Evolutionary conservation across 2,113 vertebrate species (phyloP), one percentile per base, ranked within the genome.

Genomic region (Halichoeres trimaculatus): DNA sequence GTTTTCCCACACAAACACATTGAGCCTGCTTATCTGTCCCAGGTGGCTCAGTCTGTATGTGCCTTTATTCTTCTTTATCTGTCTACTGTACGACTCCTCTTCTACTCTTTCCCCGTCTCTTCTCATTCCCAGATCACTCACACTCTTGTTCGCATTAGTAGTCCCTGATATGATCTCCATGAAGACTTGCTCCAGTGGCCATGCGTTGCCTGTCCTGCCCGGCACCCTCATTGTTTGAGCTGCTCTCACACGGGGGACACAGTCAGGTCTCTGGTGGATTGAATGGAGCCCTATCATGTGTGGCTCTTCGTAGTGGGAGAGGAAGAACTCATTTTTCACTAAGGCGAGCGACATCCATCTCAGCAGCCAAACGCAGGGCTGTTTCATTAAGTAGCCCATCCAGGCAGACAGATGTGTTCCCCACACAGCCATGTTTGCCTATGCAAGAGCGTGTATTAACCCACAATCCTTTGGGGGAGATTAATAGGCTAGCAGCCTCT

Each of bases 361-460:
- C 78, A 58, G 88, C 81, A 86, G 90, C 89, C 89, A 76, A 89
- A 89, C 57, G 75, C 89, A 90, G 19, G 85, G 85, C 89, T 90
- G 89, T 94, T 93, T 93, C 92, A 94, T 94, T 94, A 94, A 94
- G 91, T 93, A 91, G 90, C 92, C 91, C 91, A 93, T 93, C 91
- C 90, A 94, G 90, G 91, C 93, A 94, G 90, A 93, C 91, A 93
- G 89, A 87, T 91, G 92, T 90, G 85, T 85, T 90, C 89, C 71
- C 84, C 89, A 88, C 87, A 89, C 88, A 88, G 90, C 80, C 86
- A 73, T 90, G 91, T 93, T 94, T 92, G 91, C 90, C 91, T 93
- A 90, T 89, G 92, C 91, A 89, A 90, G 90, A 91, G 89, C 76
- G 83, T 90, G 91, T 91, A 93, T 93, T 90, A 93, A 91, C 92